These are phyloP conservation scores for Petrophora chlorosata DNA, from an alignment of 2,888 invertebrate species.

Conservation along the genomic window DNA sequence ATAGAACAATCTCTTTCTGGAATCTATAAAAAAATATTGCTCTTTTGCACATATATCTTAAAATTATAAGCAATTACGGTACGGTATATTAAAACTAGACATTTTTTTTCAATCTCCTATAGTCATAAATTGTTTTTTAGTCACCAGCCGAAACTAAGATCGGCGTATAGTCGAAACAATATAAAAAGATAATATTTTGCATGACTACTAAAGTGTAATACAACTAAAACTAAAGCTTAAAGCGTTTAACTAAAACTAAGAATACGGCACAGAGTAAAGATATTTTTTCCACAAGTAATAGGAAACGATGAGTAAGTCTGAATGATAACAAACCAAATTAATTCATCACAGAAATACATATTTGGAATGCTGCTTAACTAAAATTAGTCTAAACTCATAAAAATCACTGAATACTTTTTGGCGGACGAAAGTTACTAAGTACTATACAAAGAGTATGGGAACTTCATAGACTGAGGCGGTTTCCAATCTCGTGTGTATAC, in stretches of 20 bases:
- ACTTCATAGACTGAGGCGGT: too few relatives aligned
- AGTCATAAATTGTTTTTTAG: too few relatives aligned
- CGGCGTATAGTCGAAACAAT: background rate
- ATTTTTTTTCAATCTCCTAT: background rate
- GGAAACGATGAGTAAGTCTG: slow-evolving; percentile 6
- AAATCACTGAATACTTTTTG: background rate
- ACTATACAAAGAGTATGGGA: background rate
- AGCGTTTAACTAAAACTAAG: slow-evolving; percentile 13
- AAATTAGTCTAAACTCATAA: background rate
- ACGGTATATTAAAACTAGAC: background rate
- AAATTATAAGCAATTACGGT: background rate
- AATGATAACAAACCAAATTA: slow-evolving; percentile 17
- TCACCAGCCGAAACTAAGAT: too few relatives aligned
- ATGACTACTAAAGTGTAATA: background rate
- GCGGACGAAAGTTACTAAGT: background rate
- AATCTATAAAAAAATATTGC: too few relatives aligned
- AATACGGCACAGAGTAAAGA: slow-evolving; percentile 27
- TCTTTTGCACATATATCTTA: too few relatives aligned
- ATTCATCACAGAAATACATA: slow-evolving; percentile 25
- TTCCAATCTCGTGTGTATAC: too few relatives aligned
- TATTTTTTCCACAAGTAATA: slow-evolving; percentile 7
- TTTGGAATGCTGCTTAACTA: slow-evolving; percentile 22
- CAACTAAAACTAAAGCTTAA: slow-evolving; percentile 5
- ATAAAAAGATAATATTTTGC: background rate
- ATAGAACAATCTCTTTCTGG: too few relatives aligned